Conservation (phyloP, 1,140 invertebrate species). For the Pseudomyrmex sp. region DNA sequence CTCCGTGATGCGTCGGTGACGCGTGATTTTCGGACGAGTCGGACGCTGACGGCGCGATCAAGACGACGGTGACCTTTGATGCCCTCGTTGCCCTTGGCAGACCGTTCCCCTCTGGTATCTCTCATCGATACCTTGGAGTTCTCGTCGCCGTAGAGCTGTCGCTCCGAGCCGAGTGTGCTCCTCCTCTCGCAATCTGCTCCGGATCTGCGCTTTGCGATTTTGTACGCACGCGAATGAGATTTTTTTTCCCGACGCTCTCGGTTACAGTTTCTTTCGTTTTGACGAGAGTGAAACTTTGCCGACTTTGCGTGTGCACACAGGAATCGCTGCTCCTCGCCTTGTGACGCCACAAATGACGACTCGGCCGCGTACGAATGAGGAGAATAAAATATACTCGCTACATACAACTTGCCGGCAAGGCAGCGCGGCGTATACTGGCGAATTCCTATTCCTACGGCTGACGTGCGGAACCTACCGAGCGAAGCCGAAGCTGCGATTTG, state of each 20-base stretch:
- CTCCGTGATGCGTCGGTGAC: neutral
- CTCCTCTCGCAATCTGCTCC: neutral
- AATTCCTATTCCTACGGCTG: conserved; percentile 66
- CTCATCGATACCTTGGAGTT: conserved; percentile 60
- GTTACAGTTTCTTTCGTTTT: too few species aligned
- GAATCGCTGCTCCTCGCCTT: conserved; percentile 12
- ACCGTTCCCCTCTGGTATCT: conserved; percentile 38
- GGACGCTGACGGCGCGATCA: neutral
- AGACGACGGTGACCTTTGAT: conserved; percentile 8
- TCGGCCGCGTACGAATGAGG: neutral
- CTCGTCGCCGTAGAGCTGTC: conserved; percentile 22
- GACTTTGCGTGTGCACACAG: neutral
- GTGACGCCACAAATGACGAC: neutral
- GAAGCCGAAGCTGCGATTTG: conserved; percentile 70
- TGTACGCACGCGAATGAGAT: neutral
- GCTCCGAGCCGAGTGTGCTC: neutral
- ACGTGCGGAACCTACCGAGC: conserved; percentile 66
- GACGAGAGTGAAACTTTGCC: too few species aligned
- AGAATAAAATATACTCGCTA: conserved; percentile 19
- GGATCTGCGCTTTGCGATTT: neutral
- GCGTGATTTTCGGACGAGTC: conserved; percentile 4
- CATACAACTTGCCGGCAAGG: conserved; percentile 78
- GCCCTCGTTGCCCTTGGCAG: neutral
- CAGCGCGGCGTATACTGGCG: conserved; percentile 82
- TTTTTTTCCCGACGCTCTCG: too few species aligned